These are phyloP conservation scores for Mycetomoellerius zeteki DNA, from an alignment of 1,140 invertebrate species.

Conservation along the genomic window DNA sequence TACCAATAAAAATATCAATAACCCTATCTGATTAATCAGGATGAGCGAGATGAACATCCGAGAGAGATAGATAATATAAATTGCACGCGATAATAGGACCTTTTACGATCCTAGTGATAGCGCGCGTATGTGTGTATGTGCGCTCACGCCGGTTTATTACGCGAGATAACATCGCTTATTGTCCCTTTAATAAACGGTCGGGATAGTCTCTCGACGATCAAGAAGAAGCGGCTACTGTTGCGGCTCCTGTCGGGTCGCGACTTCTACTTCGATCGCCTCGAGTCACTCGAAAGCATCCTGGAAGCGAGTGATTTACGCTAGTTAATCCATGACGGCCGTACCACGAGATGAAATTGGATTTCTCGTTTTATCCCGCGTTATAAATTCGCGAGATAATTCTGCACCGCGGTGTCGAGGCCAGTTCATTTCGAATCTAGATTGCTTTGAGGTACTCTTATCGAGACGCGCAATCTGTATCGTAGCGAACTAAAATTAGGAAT, in stretches of 20 bases:
- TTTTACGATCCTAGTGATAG: neutral
- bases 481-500: neutral
- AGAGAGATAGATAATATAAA: slow-evolving; percentile 41
- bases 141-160: slow-evolving; percentile 21
- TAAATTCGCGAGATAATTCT: slow-evolving; percentile 29
- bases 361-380: slow-evolving; percentile 43
- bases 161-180: slow-evolving; percentile 65
- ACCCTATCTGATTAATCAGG: slow-evolving; percentile 8
- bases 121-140: too few species aligned
- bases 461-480: neutral
- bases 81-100: slow-evolving; percentile 58
- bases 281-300: slow-evolving; percentile 15
- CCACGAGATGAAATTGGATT: slow-evolving; percentile 45
- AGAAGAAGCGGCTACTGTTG: slow-evolving; percentile 23
- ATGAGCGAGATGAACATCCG: neutral
- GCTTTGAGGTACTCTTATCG: neutral
- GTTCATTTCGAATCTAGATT: slow-evolving; percentile 23
- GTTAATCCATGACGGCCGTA: neutral
- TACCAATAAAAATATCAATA: slow-evolving; percentile 45
- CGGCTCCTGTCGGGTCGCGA: slow-evolving; percentile 15
- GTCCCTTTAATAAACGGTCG: slow-evolving; percentile 64
- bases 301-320: slow-evolving; percentile 24
- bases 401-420: neutral
- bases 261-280: slow-evolving; percentile 5
- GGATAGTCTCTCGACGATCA: slow-evolving; percentile 32